These are phyloP conservation scores for Diplodus puntazzo DNA, from an alignment of 2,797 vertebrate genomes.

Conservation along the genomic window DNA sequence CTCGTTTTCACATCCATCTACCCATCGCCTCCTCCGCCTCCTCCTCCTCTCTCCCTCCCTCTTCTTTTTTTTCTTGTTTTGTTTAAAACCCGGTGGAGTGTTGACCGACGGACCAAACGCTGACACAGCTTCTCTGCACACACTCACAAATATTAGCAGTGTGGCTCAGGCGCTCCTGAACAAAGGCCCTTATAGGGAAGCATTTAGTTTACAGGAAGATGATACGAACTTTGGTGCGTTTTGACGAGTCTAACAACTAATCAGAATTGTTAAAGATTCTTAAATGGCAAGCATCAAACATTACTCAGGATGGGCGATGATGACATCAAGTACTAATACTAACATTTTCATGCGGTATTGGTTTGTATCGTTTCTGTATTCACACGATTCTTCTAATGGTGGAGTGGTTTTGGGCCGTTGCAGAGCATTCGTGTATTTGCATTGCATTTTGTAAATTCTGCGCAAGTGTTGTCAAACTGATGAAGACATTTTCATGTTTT, in stretches of 20 bases:
- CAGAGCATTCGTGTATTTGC: too few relatives aligned
- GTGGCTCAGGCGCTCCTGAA: background rate
- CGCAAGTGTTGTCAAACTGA: too few relatives aligned
- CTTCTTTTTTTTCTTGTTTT: constrained; percentile 42
- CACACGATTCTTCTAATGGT: too few relatives aligned
- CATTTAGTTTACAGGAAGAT: background rate
- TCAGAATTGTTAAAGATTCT: background rate
- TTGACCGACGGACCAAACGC: constrained; percentile 39
- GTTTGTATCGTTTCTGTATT: too few relatives aligned
- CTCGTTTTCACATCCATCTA: constrained; percentile 89
- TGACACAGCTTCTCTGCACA: constrained; percentile 56
- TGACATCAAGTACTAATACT: too few relatives aligned
- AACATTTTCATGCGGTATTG: too few relatives aligned
- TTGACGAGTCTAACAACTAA: background rate
- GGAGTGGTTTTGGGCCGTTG: too few relatives aligned
- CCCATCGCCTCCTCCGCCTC: constrained; percentile 49
- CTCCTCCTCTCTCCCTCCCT: constrained; percentile 1
- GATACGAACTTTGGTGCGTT: background rate
- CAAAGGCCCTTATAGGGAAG: background rate
- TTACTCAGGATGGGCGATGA: too few relatives aligned
- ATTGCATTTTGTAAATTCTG: too few relatives aligned
- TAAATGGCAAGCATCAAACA: background rate
- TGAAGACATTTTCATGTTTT: too few relatives aligned
- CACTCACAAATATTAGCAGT: constrained; percentile 13
- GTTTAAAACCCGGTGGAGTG: constrained; percentile 42